Conservation (phyloP, 1,140 invertebrate genomes). For the Bombus confusus region DNA sequence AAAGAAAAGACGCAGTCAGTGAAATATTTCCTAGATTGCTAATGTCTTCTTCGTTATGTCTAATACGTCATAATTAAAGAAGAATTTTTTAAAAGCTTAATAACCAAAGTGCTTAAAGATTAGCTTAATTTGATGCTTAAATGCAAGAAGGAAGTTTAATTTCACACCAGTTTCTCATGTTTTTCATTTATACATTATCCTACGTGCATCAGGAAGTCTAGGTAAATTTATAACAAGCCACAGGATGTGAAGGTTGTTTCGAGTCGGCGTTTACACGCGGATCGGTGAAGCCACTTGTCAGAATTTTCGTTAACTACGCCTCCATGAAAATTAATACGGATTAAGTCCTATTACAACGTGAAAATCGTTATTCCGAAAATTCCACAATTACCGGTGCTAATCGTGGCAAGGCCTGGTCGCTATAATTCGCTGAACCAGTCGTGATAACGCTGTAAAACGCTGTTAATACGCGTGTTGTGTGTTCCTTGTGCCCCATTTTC, state of each 20-base stretch:
- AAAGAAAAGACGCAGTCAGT: neutral
- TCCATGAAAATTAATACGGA: neutral
- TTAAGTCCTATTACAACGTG: neutral
- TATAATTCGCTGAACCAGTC: neutral
- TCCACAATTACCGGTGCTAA: slow-evolving; percentile 20
- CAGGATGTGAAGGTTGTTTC: neutral
- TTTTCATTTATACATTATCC: too few species aligned
- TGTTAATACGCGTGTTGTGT: neutral
- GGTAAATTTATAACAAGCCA: too few species aligned
- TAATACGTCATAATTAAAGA: too few species aligned
- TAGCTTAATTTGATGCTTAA: too few species aligned
- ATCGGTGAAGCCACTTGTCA: slow-evolving; percentile 4
- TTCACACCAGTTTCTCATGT: too few species aligned
- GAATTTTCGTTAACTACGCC: slow-evolving; percentile 1
- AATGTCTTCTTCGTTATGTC: too few species aligned
- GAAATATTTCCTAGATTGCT: neutral
- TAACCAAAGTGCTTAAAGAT: too few species aligned
- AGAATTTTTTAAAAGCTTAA: too few species aligned
- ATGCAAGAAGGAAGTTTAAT: too few species aligned
- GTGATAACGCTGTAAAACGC: neutral
- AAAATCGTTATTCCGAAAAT: slow-evolving; percentile 18
- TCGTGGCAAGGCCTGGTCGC: neutral
- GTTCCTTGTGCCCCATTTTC: neutral
- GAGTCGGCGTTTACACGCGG: too few species aligned
- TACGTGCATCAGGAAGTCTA: too few species aligned